phyloP scores from a whole-genome alignment of 2,113 vertebrate species.

The Carlito syrichta region DNA sequence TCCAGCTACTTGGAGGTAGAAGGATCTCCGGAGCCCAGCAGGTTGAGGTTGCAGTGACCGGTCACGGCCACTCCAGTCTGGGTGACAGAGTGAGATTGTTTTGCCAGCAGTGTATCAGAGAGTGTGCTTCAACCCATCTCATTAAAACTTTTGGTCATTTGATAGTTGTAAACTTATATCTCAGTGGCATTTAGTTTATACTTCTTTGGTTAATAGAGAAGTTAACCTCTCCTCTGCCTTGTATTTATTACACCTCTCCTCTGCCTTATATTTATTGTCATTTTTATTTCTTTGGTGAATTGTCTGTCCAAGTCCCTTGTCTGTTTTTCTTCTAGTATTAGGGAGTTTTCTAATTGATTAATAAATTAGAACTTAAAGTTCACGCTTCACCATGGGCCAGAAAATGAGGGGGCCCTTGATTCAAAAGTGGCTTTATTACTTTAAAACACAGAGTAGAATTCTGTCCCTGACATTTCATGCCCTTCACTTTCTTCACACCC shows the following conservation, averaged over 20 bases:
- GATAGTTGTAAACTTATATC: conserved; percentile 6
- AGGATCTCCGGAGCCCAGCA: too few species aligned
- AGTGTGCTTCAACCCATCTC: not conserved
- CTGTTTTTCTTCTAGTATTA: conserved; percentile 4
- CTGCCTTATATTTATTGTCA: conserved; percentile 1
- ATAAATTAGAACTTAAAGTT: conserved; percentile 31
- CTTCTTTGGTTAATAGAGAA: conserved; percentile 32
- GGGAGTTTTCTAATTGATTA: conserved; percentile 14
- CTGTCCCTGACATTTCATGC: not conserved
- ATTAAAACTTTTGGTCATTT: conserved; percentile 7
- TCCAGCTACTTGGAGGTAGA: too few species aligned
- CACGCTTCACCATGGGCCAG: not conserved
- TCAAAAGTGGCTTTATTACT: conserved; percentile 37
- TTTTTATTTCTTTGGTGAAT: conserved; percentile 33
- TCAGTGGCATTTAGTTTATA: not conserved
- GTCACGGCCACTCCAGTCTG: too few species aligned
- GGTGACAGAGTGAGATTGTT: too few species aligned
- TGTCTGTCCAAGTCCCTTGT: not conserved
- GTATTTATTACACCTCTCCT: not conserved
- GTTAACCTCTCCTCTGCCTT: not conserved
- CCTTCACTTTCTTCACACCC: not conserved
- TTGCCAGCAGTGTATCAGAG: conserved; percentile 2
- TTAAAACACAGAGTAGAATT: not conserved
- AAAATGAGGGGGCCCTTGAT: conserved; percentile 3
- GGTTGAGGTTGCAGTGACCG: too few species aligned